A percentile compares a stretch with the other conserved stretches of the same genome.
Conservation (phyloP, 2,113 vertebrate species). For the Caretta caretta region DNA sequence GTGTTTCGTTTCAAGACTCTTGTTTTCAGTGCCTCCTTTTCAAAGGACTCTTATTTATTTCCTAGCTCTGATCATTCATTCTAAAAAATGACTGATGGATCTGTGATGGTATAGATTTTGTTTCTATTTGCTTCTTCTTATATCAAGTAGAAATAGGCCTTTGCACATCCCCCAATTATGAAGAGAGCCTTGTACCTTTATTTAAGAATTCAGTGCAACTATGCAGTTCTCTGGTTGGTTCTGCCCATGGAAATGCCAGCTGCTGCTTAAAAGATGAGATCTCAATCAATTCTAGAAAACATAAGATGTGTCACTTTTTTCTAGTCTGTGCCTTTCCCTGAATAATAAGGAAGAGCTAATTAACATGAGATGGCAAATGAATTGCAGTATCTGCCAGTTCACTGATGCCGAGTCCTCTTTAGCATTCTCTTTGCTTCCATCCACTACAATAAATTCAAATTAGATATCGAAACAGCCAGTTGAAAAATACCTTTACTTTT, state of each 20-base stretch:
- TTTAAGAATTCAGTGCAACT: conserved; percentile 2
- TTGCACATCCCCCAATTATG: not conserved
- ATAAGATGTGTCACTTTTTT: not conserved
- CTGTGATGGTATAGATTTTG: not conserved
- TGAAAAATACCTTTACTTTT: conserved; percentile 40
- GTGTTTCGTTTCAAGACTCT: not conserved
- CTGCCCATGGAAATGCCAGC: conserved; percentile 61
- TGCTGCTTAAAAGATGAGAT: conserved; percentile 25
- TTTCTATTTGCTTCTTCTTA: not conserved
- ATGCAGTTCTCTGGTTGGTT: not conserved
- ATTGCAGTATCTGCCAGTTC: conserved; percentile 54
- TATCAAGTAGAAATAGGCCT: not conserved
- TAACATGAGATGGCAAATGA: conserved; percentile 44
- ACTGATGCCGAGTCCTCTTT: conserved; percentile 32
- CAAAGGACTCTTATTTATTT: not conserved
- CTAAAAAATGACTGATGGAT: not conserved
- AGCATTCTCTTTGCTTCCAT: conserved; percentile 58
- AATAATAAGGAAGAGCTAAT: conserved; percentile 61
- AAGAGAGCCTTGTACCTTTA: not conserved
- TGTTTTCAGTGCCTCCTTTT: not conserved
- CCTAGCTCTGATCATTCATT: fast-evolving
- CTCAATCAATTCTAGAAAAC: conserved; percentile 34
- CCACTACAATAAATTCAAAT: conserved; percentile 65
- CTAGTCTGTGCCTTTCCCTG: conserved; percentile 30
- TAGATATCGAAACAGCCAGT: conserved; percentile 34